Conservation (phyloP, 2,113 vertebrate species). For the Psittacus erithacus region DNA sequence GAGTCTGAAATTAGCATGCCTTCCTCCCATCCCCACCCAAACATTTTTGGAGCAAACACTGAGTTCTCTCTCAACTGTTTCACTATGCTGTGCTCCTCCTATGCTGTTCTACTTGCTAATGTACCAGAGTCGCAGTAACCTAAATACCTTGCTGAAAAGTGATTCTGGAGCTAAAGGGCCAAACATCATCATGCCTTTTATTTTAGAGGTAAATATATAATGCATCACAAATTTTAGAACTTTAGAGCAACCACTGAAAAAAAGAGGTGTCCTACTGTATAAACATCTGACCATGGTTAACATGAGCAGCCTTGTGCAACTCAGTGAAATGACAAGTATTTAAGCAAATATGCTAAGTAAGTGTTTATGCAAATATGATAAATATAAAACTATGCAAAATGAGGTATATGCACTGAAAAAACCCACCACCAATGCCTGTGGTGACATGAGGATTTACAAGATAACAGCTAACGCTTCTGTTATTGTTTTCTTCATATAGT, state of each 20-base stretch:
- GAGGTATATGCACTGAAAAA: background rate
- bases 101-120: background rate
- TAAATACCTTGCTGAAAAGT: background rate
- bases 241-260: background rate
- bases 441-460: background rate
- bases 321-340: background rate
- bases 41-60: fast-evolving
- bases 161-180: background rate
- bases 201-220: background rate
- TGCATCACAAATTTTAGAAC: background rate
- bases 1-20: background rate
- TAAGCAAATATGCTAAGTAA: background rate
- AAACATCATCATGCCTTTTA: background rate
- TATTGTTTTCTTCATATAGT: background rate
- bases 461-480: background rate
- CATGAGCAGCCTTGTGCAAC: background rate
- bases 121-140: background rate
- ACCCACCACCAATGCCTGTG: fast-evolving
- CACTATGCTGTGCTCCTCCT: background rate
- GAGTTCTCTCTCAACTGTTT: background rate
- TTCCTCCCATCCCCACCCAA: background rate
- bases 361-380: background rate
- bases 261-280: background rate
- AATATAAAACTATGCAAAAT: background rate
- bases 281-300: background rate